Evolutionary conservation across 1,140 invertebrate genomes (phyloP).

Genomic region (Drosophila repleta): DNA sequence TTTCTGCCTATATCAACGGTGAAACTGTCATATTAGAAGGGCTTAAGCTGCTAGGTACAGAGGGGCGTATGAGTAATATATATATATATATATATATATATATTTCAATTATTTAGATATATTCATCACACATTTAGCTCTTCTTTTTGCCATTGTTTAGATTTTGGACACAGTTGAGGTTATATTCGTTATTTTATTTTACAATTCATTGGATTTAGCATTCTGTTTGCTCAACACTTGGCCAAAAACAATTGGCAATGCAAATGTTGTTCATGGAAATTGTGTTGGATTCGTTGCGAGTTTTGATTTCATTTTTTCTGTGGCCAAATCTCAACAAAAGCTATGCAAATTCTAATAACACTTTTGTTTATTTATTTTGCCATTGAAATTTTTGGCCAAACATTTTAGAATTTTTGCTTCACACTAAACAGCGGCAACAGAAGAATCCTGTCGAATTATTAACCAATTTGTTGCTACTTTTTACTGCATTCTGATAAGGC

Average conservation of each 20-base stretch:
- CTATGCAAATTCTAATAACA: constrained; percentile 67
- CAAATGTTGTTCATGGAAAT: constrained; percentile 19
- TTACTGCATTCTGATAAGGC: constrained; percentile 4
- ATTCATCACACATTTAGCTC: constrained; percentile 9
- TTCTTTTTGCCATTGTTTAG: not conserved
- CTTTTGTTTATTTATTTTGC: constrained; percentile 33
- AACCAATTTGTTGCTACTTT: constrained; percentile 70
- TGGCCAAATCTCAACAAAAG: constrained; percentile 55
- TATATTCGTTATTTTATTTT: constrained; percentile 27
- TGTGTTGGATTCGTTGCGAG: constrained; percentile 16
- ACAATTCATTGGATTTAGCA: constrained; percentile 37
- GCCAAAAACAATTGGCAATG: constrained; percentile 25
- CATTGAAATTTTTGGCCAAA: constrained; percentile 35
- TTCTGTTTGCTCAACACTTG: constrained; percentile 45
- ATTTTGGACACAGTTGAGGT: constrained; percentile 1
- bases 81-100: constrained; percentile 10
- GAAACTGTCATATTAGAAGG: constrained; percentile 58
- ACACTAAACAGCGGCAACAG: too few relatives aligned
- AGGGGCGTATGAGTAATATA: constrained; percentile 20
- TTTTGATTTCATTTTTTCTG: constrained; percentile 40
- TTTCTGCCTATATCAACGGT: constrained; percentile 59
- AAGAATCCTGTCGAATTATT: constrained; percentile 66
- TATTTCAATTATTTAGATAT: not conserved
- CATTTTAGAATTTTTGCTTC: too few relatives aligned
- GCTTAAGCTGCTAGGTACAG: constrained; percentile 29